Conservation (phyloP, 2,888 invertebrate genomes). For the Plebejus argus region DNA sequence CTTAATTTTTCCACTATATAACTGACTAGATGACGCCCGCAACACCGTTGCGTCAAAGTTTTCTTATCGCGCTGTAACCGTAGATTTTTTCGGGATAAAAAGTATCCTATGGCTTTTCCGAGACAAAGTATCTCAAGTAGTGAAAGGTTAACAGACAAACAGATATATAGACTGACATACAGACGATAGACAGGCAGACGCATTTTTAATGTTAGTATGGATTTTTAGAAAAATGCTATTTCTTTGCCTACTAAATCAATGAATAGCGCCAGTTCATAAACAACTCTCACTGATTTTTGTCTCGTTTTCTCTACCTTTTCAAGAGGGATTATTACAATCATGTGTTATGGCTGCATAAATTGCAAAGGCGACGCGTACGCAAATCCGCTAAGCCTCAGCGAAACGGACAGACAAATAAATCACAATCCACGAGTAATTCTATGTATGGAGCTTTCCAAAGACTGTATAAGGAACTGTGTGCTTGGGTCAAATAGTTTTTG, state of each 20-base stretch:
- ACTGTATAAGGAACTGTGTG: slow-evolving; percentile 5
- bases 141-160: too few species aligned
- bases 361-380: not conserved
- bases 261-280: not conserved
- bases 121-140: too few species aligned
- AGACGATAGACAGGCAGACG: too few species aligned
- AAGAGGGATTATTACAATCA: slow-evolving; percentile 22
- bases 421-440: slow-evolving; percentile 24
- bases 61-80: too few species aligned
- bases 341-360: slow-evolving; percentile 26
- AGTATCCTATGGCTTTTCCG: too few species aligned
- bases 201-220: not conserved
- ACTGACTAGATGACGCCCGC: too few species aligned
- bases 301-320: slow-evolving; percentile 19
- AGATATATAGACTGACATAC: too few species aligned
- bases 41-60: too few species aligned
- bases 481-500: slow-evolving; percentile 6
- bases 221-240: not conserved
- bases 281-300: slow-evolving; percentile 18
- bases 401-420: slow-evolving; percentile 25
- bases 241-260: not conserved
- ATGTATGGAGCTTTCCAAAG: slow-evolving; percentile 25
- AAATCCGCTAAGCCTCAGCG: slow-evolving; percentile 27
- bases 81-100: too few species aligned
- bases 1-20: too few species aligned